Percentiles rank a stretch among this genome's conserved stretches.
Conservation (phyloP, 1,140 invertebrate genomes). For the Anoplophora glabripennis region DNA sequence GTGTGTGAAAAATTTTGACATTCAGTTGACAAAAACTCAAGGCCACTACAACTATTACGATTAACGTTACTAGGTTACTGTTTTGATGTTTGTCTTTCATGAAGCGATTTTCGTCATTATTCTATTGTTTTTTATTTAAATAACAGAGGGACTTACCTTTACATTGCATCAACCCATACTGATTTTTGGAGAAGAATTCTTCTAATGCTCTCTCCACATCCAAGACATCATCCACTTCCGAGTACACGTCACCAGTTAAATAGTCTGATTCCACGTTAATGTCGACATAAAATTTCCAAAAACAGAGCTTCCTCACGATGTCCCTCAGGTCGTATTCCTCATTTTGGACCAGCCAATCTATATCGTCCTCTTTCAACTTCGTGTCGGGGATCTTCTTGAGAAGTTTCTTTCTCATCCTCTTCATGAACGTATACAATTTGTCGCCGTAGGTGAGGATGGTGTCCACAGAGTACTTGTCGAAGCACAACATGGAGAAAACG, state of each 20-base stretch:
- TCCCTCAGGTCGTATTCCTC: conserved; percentile 49
- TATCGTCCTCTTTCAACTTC: conserved; percentile 34
- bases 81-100: too few relatives aligned
- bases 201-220: conserved; percentile 34
- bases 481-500: conserved; percentile 39
- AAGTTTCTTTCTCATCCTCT: conserved; percentile 34
- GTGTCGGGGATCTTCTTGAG: conserved; percentile 39
- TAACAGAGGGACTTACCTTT: conserved; percentile 41
- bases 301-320: conserved; percentile 43
- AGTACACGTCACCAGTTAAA: conserved; percentile 50
- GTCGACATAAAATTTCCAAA: conserved; percentile 33
- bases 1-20: neutral
- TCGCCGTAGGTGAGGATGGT: conserved; percentile 54
- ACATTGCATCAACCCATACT: conserved; percentile 46
- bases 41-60: too few relatives aligned
- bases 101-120: too few relatives aligned
- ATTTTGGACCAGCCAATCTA: conserved; percentile 24
- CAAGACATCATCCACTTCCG: conserved; percentile 35
- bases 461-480: conserved; percentile 50
- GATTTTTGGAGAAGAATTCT: conserved; percentile 28
- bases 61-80: too few relatives aligned
- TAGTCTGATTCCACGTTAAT: conserved; percentile 43
- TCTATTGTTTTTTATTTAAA: too few relatives aligned
- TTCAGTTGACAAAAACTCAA: too few relatives aligned
- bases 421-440: conserved; percentile 47